phyloP scores from a whole-genome alignment of 2,797 vertebrate genomes.

The Chaetodon trifasciatus region DNA sequence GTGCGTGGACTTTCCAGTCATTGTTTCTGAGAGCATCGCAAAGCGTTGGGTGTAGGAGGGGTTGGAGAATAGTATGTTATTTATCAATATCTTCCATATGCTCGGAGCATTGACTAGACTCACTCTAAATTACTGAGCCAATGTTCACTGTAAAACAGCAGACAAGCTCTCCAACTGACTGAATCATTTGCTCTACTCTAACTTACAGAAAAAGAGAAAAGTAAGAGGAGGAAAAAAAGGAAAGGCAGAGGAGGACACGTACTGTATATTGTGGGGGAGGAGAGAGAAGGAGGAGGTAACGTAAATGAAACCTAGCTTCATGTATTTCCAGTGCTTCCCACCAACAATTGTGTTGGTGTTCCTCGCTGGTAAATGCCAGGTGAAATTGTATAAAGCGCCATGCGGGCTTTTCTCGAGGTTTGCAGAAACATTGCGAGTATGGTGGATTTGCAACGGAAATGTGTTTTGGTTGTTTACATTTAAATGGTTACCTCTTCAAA shows the following conservation, averaged over 20 bases:
- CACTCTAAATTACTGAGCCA: slow-evolving; percentile 46
- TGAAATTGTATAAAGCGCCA: slow-evolving; percentile 54
- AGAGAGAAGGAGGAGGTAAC: slow-evolving; percentile 29
- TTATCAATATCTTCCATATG: slow-evolving; percentile 73
- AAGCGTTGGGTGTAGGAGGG: slow-evolving; percentile 49
- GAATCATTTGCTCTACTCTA: slow-evolving; percentile 50
- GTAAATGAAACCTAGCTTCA: slow-evolving; percentile 54
- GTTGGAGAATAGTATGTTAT: slow-evolving; percentile 57
- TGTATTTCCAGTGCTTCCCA: slow-evolving; percentile 40
- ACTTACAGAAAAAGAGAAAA: slow-evolving; percentile 40
- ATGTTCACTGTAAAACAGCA: slow-evolving; percentile 53
- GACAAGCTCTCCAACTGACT: slow-evolving; percentile 50
- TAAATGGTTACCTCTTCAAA: slow-evolving; percentile 43
- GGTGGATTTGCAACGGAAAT: slow-evolving; percentile 48
- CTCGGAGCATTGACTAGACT: slow-evolving; percentile 49
- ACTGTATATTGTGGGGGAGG: slow-evolving; percentile 40
- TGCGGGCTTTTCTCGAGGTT: slow-evolving; percentile 43
- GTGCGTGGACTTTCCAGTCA: slow-evolving; percentile 35
- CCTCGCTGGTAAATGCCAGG: slow-evolving; percentile 48
- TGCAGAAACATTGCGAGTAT: slow-evolving; percentile 30
- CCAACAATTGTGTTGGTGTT: slow-evolving; percentile 58
- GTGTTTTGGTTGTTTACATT: slow-evolving; percentile 51
- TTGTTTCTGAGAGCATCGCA: slow-evolving; percentile 51
- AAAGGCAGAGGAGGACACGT: slow-evolving; percentile 56
- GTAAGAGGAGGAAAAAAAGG: neutral